Evolutionary conservation across 2,888 invertebrate species (phyloP).

Genomic region (Drosophila emarginata): DNA sequence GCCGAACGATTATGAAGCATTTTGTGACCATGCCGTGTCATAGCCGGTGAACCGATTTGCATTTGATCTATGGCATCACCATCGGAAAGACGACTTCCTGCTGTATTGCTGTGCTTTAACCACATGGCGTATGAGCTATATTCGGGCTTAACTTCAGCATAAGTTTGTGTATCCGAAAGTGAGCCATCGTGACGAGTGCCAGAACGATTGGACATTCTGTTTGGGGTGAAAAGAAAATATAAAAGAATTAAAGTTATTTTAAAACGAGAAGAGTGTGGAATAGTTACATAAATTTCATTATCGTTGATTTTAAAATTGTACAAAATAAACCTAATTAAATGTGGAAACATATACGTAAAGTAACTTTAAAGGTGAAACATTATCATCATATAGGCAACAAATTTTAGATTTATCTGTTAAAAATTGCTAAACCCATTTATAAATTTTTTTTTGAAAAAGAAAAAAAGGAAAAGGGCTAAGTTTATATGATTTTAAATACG

Average conservation of each 20-base stretch:
- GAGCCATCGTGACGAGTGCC: constrained; percentile 89
- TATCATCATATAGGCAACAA: too few species aligned
- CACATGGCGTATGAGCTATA: constrained; percentile 93
- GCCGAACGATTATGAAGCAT: constrained; percentile 79
- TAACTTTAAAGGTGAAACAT: too few species aligned
- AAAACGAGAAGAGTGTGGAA: too few species aligned
- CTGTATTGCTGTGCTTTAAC: constrained; percentile 93
- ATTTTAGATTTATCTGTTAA: too few species aligned
- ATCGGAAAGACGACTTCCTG: constrained; percentile 91
- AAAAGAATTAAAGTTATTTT: not conserved
- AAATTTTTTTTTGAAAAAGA: too few species aligned
- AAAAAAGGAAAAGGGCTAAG: too few species aligned
- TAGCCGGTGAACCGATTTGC: constrained; percentile 88
- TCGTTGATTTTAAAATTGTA: too few species aligned
- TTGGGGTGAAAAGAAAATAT: not conserved
- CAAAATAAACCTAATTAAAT: too few species aligned
- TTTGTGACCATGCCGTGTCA: constrained; percentile 83
- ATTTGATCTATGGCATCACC: constrained; percentile 94
- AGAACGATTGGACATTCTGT: constrained; percentile 76
- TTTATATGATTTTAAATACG: too few species aligned
- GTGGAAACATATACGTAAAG: too few species aligned
- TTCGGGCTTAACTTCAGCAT: constrained; percentile 88
- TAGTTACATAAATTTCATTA: too few species aligned
- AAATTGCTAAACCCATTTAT: too few species aligned
- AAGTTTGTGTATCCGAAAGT: constrained; percentile 92